Percentiles rank a stretch among this genome's conserved stretches.
Evolutionary conservation across 2,797 vertebrate species (phyloP).

Genomic region (Pachyuromys duprasi): DNA sequence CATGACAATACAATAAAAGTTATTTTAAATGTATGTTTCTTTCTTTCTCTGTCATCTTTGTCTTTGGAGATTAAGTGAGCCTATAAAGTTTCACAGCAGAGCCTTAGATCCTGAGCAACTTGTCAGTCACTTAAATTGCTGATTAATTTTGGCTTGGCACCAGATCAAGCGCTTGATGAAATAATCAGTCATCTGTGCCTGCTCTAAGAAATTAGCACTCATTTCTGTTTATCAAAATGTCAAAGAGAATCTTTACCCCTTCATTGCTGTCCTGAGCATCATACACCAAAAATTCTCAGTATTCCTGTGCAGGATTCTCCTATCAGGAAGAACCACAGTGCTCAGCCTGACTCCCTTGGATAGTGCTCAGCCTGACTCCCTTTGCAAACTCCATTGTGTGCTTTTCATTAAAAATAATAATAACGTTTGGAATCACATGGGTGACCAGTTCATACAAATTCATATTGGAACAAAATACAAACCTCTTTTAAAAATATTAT

Average conservation of each 20-base stretch:
- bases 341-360: background rate
- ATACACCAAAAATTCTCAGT: slow-evolving; percentile 60
- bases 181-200: slow-evolving; percentile 77
- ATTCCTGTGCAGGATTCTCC: slow-evolving; percentile 11
- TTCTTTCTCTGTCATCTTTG: slow-evolving; percentile 27
- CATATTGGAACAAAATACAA: background rate
- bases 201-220: slow-evolving; percentile 71
- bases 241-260: slow-evolving; percentile 62
- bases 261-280: slow-evolving; percentile 40
- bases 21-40: slow-evolving; percentile 13
- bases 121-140: slow-evolving; percentile 80
- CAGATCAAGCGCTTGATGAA: slow-evolving; percentile 78
- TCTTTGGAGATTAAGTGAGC: slow-evolving; percentile 32
- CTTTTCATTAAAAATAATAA: slow-evolving; percentile 33
- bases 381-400: background rate
- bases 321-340: background rate
- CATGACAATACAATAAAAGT: slow-evolving; percentile 26
- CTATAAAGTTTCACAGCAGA: slow-evolving; percentile 53
- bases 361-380: background rate
- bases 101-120: slow-evolving; percentile 58
- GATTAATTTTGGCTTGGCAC: slow-evolving; percentile 78
- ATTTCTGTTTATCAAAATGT: slow-evolving; percentile 76
- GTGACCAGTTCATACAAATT: background rate
- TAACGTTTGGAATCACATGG: background rate
- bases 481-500: background rate